phyloP scores from a whole-genome alignment of 2,888 invertebrate genomes.

The Gryllus longicercus region DNA sequence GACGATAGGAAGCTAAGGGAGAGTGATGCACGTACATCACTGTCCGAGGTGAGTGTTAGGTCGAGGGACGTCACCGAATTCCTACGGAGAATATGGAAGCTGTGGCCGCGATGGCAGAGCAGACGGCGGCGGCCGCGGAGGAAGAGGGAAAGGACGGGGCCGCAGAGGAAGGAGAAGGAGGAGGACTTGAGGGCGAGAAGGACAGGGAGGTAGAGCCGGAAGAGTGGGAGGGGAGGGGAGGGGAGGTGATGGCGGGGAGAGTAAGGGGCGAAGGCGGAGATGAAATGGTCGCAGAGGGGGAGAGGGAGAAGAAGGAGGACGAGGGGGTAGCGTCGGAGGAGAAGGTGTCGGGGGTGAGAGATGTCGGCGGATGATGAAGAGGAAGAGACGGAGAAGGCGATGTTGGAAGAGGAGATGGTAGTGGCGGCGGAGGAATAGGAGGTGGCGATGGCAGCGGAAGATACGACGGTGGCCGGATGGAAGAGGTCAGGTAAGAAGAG shows the following conservation, averaged over 20 bases:
- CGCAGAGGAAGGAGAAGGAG: conserved; percentile 17
- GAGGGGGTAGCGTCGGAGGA: background rate
- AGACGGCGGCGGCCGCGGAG: no score
- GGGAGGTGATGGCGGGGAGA: background rate
- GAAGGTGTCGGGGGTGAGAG: background rate
- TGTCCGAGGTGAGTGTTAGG: background rate
- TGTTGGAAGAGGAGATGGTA: background rate
- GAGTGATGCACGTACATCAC: no score
- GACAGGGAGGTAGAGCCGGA: background rate
- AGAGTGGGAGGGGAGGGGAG: background rate
- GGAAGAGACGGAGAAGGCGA: background rate
- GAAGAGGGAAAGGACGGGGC: conserved; percentile 25
- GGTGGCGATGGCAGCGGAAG: background rate
- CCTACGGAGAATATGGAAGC: background rate
- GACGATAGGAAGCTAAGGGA: no score
- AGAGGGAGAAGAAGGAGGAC: background rate
- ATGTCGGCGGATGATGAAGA: background rate
- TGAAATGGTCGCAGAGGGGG: background rate
- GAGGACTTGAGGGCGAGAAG: no score
- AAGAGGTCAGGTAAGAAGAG: background rate
- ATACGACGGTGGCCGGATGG: background rate
- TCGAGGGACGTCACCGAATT: no score
- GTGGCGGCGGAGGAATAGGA: background rate
- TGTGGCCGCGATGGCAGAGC: background rate
- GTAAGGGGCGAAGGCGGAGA: background rate